A percentile compares a stretch with the other conserved stretches of the same genome.
Evolutionary conservation across 2,797 vertebrate species (phyloP).

Genomic region (Ctenochaetus hawaiiensis): DNA sequence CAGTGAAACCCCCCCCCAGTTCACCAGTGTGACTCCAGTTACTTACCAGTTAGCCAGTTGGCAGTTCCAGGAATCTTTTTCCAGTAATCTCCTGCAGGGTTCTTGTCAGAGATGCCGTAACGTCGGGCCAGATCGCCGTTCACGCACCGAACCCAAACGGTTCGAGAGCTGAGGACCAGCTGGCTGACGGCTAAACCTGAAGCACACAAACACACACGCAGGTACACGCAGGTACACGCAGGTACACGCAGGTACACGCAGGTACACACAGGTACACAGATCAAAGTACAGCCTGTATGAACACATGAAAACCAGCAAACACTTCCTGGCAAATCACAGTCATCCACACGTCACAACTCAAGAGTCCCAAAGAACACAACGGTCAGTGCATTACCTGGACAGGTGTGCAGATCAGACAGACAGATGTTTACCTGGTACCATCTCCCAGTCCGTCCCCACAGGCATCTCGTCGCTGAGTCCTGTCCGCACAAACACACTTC

Average conservation of each 20-base stretch:
- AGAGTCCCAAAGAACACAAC: neutral
- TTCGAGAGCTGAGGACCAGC: constrained; percentile 90
- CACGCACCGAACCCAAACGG: constrained; percentile 93
- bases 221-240: too few species aligned
- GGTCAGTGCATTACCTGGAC: neutral
- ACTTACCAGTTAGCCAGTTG: constrained; percentile 90
- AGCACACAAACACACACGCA: neutral
- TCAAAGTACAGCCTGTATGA: neutral
- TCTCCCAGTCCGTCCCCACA: constrained; percentile 94
- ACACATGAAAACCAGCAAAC: neutral
- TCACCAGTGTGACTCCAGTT: neutral
- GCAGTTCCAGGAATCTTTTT: constrained; percentile 93
- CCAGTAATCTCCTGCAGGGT: constrained; percentile 98
- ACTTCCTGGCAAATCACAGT: neutral
- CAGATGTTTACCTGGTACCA: constrained; percentile 89
- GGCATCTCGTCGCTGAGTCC: constrained; percentile 97
- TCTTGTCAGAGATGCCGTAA: constrained; percentile 92
- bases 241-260: neutral
- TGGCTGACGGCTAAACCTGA: constrained; percentile 92
- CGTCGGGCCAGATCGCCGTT: constrained; percentile 94
- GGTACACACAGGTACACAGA: neutral
- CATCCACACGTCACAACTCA: neutral
- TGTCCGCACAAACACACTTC: constrained; percentile 90
- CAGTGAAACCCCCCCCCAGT: too few species aligned
- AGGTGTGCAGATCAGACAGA: neutral